Evolutionary conservation across 2,113 vertebrate genomes (phyloP).

Genomic region (Hyaena hyaena): DNA sequence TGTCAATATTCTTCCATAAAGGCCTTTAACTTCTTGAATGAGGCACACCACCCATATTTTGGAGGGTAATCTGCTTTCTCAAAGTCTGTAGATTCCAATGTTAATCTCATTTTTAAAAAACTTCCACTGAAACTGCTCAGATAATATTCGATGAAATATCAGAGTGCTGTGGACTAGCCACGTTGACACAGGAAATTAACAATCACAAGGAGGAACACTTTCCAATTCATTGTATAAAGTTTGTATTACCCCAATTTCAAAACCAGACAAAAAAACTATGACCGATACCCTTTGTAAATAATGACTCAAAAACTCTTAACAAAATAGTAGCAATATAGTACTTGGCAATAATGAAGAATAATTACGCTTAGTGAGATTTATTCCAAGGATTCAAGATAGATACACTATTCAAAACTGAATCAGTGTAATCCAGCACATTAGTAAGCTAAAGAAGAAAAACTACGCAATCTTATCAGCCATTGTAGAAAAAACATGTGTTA

Average conservation of each 20-base stretch:
- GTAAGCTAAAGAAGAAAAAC: neutral
- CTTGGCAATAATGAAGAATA: neutral
- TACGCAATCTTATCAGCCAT: neutral
- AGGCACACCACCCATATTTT: neutral
- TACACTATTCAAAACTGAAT: neutral
- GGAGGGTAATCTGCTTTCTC: neutral
- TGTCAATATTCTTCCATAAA: neutral
- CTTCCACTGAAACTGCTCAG: neutral
- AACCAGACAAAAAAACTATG: neutral
- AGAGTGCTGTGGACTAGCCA: neutral
- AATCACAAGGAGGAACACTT: neutral
- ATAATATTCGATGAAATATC: constrained; percentile 9
- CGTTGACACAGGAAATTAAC: constrained; percentile 21
- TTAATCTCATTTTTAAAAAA: constrained; percentile 1
- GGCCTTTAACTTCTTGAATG: neutral
- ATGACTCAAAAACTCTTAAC: neutral
- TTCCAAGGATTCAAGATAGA: neutral
- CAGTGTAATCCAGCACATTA: neutral
- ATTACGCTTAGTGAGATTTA: neutral
- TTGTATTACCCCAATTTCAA: neutral
- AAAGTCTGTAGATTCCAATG: neutral
- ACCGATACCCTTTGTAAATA: neutral
- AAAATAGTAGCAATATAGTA: constrained; percentile 12
- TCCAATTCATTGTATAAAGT: constrained; percentile 1
- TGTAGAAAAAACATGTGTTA: neutral